These are phyloP conservation scores for Drosophila murphyi DNA, from an alignment of 1,140 invertebrate species.

Conservation along the genomic window DNA sequence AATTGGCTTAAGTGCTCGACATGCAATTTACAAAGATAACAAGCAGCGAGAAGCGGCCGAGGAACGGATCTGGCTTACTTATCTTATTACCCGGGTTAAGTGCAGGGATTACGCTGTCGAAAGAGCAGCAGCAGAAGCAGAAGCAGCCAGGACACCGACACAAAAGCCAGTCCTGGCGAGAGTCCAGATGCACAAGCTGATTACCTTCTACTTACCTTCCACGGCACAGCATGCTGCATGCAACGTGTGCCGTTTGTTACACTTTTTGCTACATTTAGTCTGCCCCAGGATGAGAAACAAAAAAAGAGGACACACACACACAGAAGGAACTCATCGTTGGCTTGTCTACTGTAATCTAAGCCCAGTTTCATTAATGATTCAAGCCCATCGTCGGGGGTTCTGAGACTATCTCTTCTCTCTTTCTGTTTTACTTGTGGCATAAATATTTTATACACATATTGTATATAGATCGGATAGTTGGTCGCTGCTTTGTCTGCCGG, in stretches of 20 bases:
- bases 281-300: slow-evolving; percentile 30
- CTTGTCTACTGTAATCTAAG: slow-evolving; percentile 45
- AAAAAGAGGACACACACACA: background rate
- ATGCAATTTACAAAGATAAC: slow-evolving; percentile 81
- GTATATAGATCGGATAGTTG: slow-evolving; percentile 54
- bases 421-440: slow-evolving; percentile 35
- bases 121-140: slow-evolving; percentile 62
- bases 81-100: slow-evolving; percentile 82
- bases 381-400: slow-evolving; percentile 57
- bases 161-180: slow-evolving; percentile 5
- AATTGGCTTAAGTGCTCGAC: slow-evolving; percentile 81
- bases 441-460: slow-evolving; percentile 76
- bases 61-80: slow-evolving; percentile 71
- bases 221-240: slow-evolving; percentile 26
- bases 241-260: slow-evolving; percentile 78
- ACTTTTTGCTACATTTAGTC: slow-evolving; percentile 68
- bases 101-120: slow-evolving; percentile 76
- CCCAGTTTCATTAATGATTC: slow-evolving; percentile 73
- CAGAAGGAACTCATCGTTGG: slow-evolving; percentile 28
- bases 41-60: slow-evolving; percentile 54
- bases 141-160: background rate
- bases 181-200: slow-evolving; percentile 64
- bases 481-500: slow-evolving; percentile 48
- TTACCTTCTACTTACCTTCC: slow-evolving; percentile 39
- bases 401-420: slow-evolving; percentile 19